Evolutionary conservation across 2,888 invertebrate species (phyloP).

Genomic region (Scaptodrosophila latifasciaeformis): DNA sequence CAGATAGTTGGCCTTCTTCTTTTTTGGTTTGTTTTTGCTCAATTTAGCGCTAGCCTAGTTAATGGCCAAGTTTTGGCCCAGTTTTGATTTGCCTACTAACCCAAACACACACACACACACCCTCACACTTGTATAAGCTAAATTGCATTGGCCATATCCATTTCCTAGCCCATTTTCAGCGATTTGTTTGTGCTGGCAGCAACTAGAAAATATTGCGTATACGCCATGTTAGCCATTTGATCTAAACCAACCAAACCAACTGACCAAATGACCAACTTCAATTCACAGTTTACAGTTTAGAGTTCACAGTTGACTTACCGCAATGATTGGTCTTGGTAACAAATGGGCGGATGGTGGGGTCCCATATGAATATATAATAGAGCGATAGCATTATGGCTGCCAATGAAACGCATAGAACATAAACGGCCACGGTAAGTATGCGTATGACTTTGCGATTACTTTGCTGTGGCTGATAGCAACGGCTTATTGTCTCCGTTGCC

Average conservation of each 20-base stretch:
- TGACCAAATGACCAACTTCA: neutral
- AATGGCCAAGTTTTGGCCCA: slow-evolving; percentile 19
- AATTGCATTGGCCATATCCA: too few species aligned
- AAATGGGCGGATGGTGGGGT: slow-evolving; percentile 79
- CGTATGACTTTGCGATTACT: slow-evolving; percentile 84
- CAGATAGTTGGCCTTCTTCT: neutral
- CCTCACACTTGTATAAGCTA: too few species aligned
- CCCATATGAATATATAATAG: slow-evolving; percentile 96
- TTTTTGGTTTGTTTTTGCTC: neutral
- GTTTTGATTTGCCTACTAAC: slow-evolving; percentile 25
- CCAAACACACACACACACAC: slow-evolving; percentile 13
- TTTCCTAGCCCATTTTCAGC: neutral
- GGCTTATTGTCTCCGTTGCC: slow-evolving; percentile 74
- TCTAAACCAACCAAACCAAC: neutral
- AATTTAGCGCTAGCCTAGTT: slow-evolving; percentile 40
- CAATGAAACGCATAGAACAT: slow-evolving; percentile 94
- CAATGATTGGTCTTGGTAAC: slow-evolving; percentile 74
- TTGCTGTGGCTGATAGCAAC: slow-evolving; percentile 81
- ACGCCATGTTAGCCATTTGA: neutral
- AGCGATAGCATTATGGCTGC: slow-evolving; percentile 95
- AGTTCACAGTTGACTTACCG: slow-evolving; percentile 73
- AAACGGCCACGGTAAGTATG: slow-evolving; percentile 93
- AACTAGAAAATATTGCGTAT: neutral
- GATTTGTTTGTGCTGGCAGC: neutral
- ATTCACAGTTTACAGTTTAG: too few species aligned